phyloP scores from a whole-genome alignment of 2,888 invertebrate genomes.

The Capitulum mitella region DNA sequence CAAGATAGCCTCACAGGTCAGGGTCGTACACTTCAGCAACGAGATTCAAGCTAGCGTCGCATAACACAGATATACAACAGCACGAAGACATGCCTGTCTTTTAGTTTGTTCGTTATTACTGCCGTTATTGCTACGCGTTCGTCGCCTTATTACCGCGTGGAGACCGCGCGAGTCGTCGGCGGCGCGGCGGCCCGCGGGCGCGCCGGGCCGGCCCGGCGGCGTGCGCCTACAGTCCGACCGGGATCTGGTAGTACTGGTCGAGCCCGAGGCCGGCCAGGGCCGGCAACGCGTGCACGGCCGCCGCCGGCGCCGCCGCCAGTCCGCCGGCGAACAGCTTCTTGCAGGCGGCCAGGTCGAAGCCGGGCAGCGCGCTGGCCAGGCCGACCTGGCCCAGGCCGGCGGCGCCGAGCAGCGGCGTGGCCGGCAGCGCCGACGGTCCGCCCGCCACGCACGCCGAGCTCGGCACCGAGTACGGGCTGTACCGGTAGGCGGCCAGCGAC shows the following conservation, averaged over 20 bases:
- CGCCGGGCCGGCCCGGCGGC: constrained; percentile 24
- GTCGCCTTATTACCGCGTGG: background rate
- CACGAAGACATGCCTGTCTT: constrained; percentile 6
- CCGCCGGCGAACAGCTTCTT: constrained; percentile 27
- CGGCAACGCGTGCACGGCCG: constrained; percentile 31
- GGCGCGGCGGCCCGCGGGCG: background rate
- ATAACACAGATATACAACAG: constrained; percentile 23
- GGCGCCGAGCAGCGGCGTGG: constrained; percentile 94
- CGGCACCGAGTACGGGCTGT: constrained; percentile 58
- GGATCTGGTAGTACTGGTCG: constrained; percentile 34
- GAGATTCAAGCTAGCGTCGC: constrained; percentile 16
- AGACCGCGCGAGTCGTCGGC: background rate
- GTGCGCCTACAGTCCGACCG: constrained; percentile 35
- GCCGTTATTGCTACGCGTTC: constrained; percentile 12
- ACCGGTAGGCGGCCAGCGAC: constrained; percentile 49
- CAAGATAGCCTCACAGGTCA: constrained; percentile 4
- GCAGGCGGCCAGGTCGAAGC: constrained; percentile 32
- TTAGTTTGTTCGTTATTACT: constrained; percentile 19
- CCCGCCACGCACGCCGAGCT: constrained; percentile 50
- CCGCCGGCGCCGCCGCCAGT: constrained; percentile 31
- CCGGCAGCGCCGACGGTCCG: constrained; percentile 68
- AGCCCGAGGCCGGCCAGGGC: constrained; percentile 33
- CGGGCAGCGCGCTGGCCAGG: constrained; percentile 26
- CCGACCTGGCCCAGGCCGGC: constrained; percentile 47
- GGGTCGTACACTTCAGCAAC: background rate